A percentile compares a stretch with the other conserved stretches of the same genome.
phyloP scores from a whole-genome alignment of 2,888 invertebrate genomes.

The Danaus chrysippus region DNA sequence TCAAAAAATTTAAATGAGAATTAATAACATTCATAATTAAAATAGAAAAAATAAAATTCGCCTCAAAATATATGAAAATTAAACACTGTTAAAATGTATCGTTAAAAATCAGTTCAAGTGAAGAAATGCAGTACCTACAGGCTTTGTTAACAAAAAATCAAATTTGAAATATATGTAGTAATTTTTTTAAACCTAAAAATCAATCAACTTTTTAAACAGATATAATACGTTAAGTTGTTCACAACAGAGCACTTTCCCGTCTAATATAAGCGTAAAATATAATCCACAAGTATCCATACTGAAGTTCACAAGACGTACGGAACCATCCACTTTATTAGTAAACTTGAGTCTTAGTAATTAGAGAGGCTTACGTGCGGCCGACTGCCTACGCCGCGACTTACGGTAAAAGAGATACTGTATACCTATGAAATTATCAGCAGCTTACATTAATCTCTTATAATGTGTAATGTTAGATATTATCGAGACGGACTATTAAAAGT shows the following conservation, averaged over 20 bases:
- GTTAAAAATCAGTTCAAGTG: too few species aligned
- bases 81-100: too few species aligned
- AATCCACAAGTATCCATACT: background rate
- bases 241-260: background rate
- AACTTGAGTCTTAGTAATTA: constrained; percentile 76
- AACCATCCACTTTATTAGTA: constrained; percentile 74
- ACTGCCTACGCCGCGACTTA: constrained; percentile 51
- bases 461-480: constrained; percentile 5
- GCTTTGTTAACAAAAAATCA: too few species aligned
- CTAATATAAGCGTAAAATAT: background rate
- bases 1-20: too few species aligned
- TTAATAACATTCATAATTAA: too few species aligned
- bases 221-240: background rate
- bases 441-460: constrained; percentile 6
- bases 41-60: too few species aligned
- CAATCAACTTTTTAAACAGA: too few species aligned
- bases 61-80: too few species aligned
- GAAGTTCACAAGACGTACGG: constrained; percentile 18
- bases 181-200: too few species aligned
- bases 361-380: constrained; percentile 66
- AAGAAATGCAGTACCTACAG: too few species aligned
- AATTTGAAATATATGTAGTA: too few species aligned
- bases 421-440: constrained; percentile 22
- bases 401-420: constrained; percentile 36
- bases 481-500: background rate